phyloP scores from a whole-genome alignment of 2,888 invertebrate genomes.

The Matsumyia berberina region DNA sequence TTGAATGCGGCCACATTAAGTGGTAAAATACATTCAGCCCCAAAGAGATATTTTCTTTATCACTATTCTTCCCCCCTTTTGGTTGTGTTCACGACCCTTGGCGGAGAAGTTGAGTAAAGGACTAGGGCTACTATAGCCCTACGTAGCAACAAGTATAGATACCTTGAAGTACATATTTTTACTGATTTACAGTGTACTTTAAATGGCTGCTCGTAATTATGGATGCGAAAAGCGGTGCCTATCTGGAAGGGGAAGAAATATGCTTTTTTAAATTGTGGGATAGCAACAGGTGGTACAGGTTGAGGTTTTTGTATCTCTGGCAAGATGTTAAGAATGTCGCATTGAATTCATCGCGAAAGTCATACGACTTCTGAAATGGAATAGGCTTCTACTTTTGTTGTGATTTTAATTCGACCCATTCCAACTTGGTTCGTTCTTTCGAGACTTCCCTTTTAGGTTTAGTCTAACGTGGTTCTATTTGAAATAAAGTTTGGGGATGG shows the following conservation, averaged over 20 bases:
- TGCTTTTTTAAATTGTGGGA: slow-evolving; percentile 8
- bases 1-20: slow-evolving; percentile 59
- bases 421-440: no score
- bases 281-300: slow-evolving; percentile 6
- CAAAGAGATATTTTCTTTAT: slow-evolving; percentile 43
- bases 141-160: slow-evolving; percentile 34
- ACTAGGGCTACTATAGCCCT: slow-evolving; percentile 25
- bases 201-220: slow-evolving; percentile 41
- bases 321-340: no score
- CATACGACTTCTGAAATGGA: no score
- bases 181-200: slow-evolving; percentile 30
- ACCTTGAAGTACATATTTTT: not conserved
- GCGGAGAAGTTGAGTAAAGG: slow-evolving; percentile 30
- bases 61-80: slow-evolving; percentile 10
- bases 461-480: no score
- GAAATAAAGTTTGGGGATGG: no score
- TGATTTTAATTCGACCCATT: no score
- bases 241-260: slow-evolving; percentile 5
- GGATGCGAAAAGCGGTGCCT: slow-evolving; percentile 5
- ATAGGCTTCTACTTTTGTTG: no score
- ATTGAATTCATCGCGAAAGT: no score
- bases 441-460: no score
- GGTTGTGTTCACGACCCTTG: slow-evolving; percentile 4
- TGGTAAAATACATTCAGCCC: slow-evolving; percentile 40
- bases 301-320: no score